Percentiles rank a stretch among this genome's conserved stretches.
phyloP scores from a whole-genome alignment of 2,113 vertebrate species.

The Paramisgurnus dabryanus region DNA sequence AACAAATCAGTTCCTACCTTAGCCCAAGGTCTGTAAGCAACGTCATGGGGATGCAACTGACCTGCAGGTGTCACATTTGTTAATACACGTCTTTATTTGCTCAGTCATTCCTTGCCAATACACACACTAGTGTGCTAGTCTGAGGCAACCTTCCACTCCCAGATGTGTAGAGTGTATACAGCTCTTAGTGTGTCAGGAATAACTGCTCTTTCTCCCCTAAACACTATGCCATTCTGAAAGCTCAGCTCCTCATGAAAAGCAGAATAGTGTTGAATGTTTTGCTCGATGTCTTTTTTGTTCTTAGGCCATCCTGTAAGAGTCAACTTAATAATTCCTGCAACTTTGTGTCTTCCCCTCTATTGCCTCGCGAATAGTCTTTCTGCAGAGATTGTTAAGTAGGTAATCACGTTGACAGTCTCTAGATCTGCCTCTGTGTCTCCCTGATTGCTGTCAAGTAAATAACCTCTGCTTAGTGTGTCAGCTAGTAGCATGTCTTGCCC shows the following conservation, averaged over 20 bases:
- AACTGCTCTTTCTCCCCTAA: constrained; percentile 42
- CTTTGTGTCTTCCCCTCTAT: not conserved
- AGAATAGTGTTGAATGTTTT: constrained; percentile 10
- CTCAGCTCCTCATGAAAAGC: constrained; percentile 46
- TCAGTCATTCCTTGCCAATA: constrained; percentile 44
- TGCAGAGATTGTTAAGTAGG: too few species aligned
- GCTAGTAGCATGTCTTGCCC: too few species aligned
- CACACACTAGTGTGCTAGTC: constrained; percentile 30
- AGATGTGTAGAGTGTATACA: constrained; percentile 38
- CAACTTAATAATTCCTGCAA: constrained; percentile 33
- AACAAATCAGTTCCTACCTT: too few species aligned
- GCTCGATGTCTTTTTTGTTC: too few species aligned
- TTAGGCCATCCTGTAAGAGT: constrained; percentile 27
- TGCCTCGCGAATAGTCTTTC: constrained; percentile 1
- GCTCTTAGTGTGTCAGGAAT: constrained; percentile 30
- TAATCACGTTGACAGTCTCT: too few species aligned
- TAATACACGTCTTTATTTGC: constrained; percentile 29
- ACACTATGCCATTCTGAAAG: constrained; percentile 41
- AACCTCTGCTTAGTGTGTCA: too few species aligned
- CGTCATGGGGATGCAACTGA: too few species aligned
- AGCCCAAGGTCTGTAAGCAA: too few species aligned
- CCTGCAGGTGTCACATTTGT: too few species aligned
- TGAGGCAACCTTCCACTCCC: constrained; percentile 34
- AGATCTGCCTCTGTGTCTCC: too few species aligned
- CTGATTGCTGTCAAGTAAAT: too few species aligned